phyloP scores from a whole-genome alignment of 2,113 vertebrate species.

The Cisticola juncidis region DNA sequence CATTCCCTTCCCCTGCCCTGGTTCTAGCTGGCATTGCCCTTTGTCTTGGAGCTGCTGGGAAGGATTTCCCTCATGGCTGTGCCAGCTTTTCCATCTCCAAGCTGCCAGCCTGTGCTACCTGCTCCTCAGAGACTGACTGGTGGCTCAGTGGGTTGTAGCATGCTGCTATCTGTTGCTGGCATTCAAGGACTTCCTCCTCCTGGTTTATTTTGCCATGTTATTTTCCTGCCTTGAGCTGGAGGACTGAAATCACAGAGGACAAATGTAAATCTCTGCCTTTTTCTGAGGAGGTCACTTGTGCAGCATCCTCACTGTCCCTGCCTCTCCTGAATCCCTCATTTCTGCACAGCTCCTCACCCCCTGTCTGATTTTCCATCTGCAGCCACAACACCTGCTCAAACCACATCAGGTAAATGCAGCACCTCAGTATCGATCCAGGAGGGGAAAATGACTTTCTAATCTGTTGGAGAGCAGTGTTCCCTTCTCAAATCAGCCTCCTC shows the following conservation, averaged over 20 bases:
- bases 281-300: accelerated
- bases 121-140: neutral
- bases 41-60: neutral
- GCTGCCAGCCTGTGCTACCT: neutral
- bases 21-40: neutral
- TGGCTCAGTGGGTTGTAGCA: accelerated
- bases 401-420: neutral
- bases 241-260: neutral
- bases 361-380: neutral
- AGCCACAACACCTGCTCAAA: neutral
- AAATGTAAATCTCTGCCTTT: neutral
- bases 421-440: neutral
- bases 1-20: neutral
- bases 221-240: neutral
- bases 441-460: conserved; percentile 4
- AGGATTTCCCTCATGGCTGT: neutral
- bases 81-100: neutral
- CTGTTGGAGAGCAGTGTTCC: neutral
- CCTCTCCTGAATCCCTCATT: neutral
- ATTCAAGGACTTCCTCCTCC: neutral
- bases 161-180: neutral
- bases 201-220: neutral
- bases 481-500: neutral
- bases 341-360: neutral
- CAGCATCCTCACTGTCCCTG: neutral